Evolutionary conservation across 1,140 invertebrate species (phyloP).

Genomic region (Belonocnema kinseyi): DNA sequence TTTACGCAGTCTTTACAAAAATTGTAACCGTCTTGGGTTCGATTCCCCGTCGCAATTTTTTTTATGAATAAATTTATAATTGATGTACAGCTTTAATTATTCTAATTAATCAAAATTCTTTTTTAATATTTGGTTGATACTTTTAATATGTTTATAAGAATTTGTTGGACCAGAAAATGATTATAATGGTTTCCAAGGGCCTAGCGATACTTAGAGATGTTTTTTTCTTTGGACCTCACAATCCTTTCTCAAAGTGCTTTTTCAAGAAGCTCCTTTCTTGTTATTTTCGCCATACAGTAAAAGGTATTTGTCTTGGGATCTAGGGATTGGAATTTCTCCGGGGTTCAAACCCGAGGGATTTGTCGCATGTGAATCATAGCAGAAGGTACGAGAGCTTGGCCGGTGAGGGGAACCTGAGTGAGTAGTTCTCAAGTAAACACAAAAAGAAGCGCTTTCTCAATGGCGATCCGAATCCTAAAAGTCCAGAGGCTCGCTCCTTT

Average conservation of each 20-base stretch:
- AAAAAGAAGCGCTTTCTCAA: constrained; percentile 23
- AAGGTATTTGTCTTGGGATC: constrained; percentile 2
- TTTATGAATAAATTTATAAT: too few species aligned
- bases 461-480: constrained; percentile 3
- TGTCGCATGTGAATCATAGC: constrained; percentile 27
- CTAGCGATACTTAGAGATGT: too few species aligned
- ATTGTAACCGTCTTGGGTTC: too few species aligned
- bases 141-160: too few species aligned
- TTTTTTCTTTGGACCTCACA: too few species aligned
- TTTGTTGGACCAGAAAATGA: too few species aligned
- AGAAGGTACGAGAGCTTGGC: not conserved
- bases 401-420: not conserved
- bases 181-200: too few species aligned
- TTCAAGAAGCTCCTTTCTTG: not conserved
- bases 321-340: not conserved
- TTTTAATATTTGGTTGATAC: too few species aligned
- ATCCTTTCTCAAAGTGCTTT: not conserved
- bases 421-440: constrained; percentile 24
- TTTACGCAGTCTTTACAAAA: too few species aligned
- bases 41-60: too few species aligned
- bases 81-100: too few species aligned
- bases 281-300: not conserved
- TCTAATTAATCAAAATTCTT: too few species aligned
- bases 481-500: constrained; percentile 1
- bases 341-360: constrained; percentile 23